Evolutionary conservation across 2,888 invertebrate species (phyloP).

Genomic region (Azorinus chamasolen): DNA sequence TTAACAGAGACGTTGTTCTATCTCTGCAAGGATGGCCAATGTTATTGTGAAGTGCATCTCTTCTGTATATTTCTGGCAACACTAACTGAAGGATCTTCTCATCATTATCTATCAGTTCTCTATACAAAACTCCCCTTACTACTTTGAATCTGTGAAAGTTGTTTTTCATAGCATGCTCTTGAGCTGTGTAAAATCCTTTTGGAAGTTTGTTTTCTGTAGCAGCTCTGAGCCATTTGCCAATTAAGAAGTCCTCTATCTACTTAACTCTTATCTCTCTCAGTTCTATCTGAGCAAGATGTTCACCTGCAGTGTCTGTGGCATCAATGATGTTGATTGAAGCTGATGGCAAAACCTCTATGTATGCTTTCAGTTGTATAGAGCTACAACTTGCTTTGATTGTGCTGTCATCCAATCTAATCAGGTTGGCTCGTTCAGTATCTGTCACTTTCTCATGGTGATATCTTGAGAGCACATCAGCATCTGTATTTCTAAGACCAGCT

Average conservation of each 20-base stretch:
- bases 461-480: slow-evolving; percentile 22
- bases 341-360: slow-evolving; percentile 14
- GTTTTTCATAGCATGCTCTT: slow-evolving; percentile 16
- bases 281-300: too few relatives aligned
- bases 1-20: slow-evolving; percentile 12
- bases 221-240: too few relatives aligned
- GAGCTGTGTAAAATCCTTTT: not conserved
- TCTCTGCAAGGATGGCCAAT: slow-evolving; percentile 43
- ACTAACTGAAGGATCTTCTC: slow-evolving; percentile 10
- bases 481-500: slow-evolving; percentile 11
- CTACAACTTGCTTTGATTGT: slow-evolving; percentile 20
- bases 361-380: not conserved
- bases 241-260: too few relatives aligned
- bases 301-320: too few relatives aligned
- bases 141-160: slow-evolving; percentile 22
- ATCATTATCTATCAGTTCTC: not conserved
- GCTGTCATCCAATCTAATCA: not conserved
- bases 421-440: not conserved
- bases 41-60: slow-evolving; percentile 24
- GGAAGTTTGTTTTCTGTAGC: too few relatives aligned
- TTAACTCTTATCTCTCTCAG: too few relatives aligned
- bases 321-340: not conserved
- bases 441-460: slow-evolving; percentile 12
- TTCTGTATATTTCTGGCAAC: slow-evolving; percentile 18
- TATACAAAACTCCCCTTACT: slow-evolving; percentile 19